These are phyloP conservation scores for Florisuga fusca DNA, from an alignment of 2,797 vertebrate species.

Conservation along the genomic window DNA sequence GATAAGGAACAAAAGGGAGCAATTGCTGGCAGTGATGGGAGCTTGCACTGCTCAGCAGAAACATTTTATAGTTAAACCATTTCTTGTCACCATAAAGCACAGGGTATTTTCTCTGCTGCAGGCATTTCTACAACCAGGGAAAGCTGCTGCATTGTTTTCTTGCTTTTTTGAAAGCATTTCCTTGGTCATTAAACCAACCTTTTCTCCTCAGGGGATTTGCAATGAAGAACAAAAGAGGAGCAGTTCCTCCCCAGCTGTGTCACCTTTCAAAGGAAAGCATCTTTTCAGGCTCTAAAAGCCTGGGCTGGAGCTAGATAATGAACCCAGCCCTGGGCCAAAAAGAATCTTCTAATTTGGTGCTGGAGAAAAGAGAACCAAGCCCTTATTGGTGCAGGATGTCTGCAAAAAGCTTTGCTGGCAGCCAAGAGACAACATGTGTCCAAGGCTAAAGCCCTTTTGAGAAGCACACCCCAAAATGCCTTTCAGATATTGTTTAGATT, in stretches of 20 bases:
- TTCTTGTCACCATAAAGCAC: neutral
- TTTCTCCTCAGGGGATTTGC: neutral
- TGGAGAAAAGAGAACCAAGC: neutral
- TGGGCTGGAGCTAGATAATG: neutral
- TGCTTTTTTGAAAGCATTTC: neutral
- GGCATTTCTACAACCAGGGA: neutral
- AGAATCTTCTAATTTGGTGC: neutral
- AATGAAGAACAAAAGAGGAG: neutral
- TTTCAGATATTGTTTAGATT: neutral
- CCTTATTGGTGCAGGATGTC: neutral
- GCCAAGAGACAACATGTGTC: neutral
- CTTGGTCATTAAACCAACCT: neutral
- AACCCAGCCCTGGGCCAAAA: neutral
- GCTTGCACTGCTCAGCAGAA: neutral
- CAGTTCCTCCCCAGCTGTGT: neutral
- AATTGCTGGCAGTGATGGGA: neutral
- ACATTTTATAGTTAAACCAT: neutral
- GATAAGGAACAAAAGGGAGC: rapidly evolving
- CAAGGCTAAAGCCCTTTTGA: neutral
- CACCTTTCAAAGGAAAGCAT: neutral
- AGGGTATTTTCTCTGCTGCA: neutral
- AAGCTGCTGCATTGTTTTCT: constrained; percentile 1
- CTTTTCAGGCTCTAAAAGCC: neutral
- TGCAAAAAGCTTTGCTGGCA: neutral
- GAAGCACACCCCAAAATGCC: neutral